These are phyloP conservation scores for Miichthys miiuy DNA, from an alignment of 2,797 vertebrate genomes.

Conservation along the genomic window DNA sequence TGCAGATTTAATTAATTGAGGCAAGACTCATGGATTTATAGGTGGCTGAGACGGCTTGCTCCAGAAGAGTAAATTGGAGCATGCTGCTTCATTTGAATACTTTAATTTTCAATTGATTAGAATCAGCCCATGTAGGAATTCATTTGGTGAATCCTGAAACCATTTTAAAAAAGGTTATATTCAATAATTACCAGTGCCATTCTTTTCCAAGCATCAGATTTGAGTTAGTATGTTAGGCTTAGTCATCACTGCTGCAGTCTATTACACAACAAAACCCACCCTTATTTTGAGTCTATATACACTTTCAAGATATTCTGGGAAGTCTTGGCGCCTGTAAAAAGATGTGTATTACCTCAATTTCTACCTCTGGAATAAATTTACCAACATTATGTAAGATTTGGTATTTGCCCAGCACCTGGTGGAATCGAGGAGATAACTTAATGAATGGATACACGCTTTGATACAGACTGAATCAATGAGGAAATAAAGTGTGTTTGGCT, in stretches of 20 bases:
- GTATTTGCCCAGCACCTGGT: too few relatives aligned
- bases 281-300: too few relatives aligned
- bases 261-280: too few relatives aligned
- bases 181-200: background rate
- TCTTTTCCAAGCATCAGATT: background rate
- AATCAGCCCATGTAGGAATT: background rate
- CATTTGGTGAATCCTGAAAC: background rate
- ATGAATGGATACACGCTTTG: too few relatives aligned
- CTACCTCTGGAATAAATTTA: too few relatives aligned
- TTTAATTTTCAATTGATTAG: background rate
- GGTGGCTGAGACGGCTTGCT: background rate
- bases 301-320: too few relatives aligned
- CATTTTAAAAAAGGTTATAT: background rate
- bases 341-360: too few relatives aligned
- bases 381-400: too few relatives aligned
- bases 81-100: background rate
- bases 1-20: background rate
- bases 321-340: too few relatives aligned
- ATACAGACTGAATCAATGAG: too few relatives aligned
- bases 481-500: too few relatives aligned
- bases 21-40: background rate
- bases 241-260: background rate
- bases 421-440: too few relatives aligned
- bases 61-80: background rate
- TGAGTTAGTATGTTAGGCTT: background rate